These are phyloP conservation scores for Sebastes hubbsi DNA, from an alignment of 2,797 vertebrate genomes.

Conservation along the genomic window DNA sequence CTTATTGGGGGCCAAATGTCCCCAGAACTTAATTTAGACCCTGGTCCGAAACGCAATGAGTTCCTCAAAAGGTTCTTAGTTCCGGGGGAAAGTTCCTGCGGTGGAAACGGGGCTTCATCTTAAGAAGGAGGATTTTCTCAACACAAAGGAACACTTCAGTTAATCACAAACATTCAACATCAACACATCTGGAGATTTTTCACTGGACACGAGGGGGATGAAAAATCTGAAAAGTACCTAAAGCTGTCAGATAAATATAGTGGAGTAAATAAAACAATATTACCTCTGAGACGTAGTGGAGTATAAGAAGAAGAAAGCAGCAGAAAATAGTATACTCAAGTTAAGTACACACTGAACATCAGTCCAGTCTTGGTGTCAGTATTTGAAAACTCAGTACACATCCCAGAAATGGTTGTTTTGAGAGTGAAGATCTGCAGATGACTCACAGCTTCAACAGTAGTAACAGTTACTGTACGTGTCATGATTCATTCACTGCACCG, in stretches of 20 bases:
- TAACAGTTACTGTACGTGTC: conserved; percentile 4
- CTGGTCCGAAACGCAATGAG: too few relatives aligned
- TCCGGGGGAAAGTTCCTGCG: accelerated
- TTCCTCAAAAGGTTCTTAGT: too few relatives aligned
- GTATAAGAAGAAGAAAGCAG: neutral
- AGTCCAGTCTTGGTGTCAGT: neutral
- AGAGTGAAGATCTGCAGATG: neutral
- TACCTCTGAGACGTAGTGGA: neutral
- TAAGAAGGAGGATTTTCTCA: too few relatives aligned
- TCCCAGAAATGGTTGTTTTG: neutral
- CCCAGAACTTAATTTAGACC: too few relatives aligned
- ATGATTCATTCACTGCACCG: neutral
- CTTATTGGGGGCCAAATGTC: too few relatives aligned
- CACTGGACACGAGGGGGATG: neutral
- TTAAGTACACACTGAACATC: neutral
- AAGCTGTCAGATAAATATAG: neutral
- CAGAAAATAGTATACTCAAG: neutral
- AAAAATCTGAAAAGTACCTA: neutral
- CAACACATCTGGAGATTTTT: neutral
- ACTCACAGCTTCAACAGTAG: conserved; percentile 4
- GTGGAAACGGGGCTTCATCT: too few relatives aligned
- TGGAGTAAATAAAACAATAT: too few relatives aligned
- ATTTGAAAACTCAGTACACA: neutral
- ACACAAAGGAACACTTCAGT: too few relatives aligned
- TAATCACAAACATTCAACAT: too few relatives aligned